These are phyloP conservation scores for Solenopsis fugax DNA, from an alignment of 1,140 invertebrate genomes.

Conservation along the genomic window DNA sequence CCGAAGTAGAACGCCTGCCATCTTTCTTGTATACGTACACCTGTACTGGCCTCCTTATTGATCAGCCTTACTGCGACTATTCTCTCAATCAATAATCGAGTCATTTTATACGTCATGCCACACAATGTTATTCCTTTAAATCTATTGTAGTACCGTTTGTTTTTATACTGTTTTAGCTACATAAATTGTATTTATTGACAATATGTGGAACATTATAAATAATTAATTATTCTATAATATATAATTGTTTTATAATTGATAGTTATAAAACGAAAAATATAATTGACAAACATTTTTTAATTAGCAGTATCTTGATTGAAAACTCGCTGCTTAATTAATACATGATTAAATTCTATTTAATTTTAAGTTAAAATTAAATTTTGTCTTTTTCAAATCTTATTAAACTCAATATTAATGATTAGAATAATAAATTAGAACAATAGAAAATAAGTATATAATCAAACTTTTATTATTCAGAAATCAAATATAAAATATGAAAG, in stretches of 20 bases:
- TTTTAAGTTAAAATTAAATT: neutral
- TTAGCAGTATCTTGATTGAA: neutral
- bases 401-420: neutral
- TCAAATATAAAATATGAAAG: neutral
- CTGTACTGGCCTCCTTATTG: conserved; percentile 80
- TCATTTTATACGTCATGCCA: conserved; percentile 17
- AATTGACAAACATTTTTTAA: neutral
- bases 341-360: neutral
- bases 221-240: conserved; percentile 19
- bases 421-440: neutral
- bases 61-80: conserved; percentile 73
- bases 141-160: neutral
- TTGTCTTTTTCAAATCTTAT: neutral
- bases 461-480: neutral
- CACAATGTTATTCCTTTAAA: neutral
- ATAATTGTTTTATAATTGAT: conserved; percentile 14
- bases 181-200: neutral
- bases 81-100: conserved; percentile 65
- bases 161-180: neutral
- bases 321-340: neutral
- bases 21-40: conserved; percentile 71
- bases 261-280: neutral
- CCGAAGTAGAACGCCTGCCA: conserved; percentile 82
- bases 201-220: neutral
- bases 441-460: neutral